phyloP scores from a whole-genome alignment of 2,113 vertebrate species.

The Oenanthe oenanthe region DNA sequence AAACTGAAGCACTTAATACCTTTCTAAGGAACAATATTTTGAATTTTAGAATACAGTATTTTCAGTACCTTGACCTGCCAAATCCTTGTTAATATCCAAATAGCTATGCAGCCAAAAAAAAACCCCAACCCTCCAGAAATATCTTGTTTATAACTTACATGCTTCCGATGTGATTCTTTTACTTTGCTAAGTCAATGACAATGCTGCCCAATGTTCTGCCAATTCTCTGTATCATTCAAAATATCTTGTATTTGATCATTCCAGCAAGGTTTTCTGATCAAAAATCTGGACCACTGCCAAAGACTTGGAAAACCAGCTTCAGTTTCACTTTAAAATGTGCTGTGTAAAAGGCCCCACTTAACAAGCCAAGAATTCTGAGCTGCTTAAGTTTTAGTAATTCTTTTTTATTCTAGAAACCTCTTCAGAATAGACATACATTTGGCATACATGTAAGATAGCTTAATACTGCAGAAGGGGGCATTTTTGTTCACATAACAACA shows the following conservation, averaged over 20 bases:
- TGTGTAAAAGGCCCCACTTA: neutral
- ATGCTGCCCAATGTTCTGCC: neutral
- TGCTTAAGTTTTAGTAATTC: slow-evolving; percentile 28
- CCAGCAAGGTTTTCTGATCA: neutral
- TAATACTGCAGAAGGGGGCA: slow-evolving; percentile 18
- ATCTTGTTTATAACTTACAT: neutral
- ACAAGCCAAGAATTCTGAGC: neutral
- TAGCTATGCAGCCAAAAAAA: slow-evolving; percentile 35
- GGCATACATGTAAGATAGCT: slow-evolving; percentile 32
- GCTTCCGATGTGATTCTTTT: neutral
- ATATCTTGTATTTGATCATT: neutral
- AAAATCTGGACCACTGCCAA: slow-evolving; percentile 22
- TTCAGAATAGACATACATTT: slow-evolving; percentile 10
- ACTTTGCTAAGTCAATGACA: neutral
- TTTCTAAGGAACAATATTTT: slow-evolving; percentile 57
- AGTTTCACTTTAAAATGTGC: neutral
- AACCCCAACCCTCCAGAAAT: neutral
- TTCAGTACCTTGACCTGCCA: slow-evolving; percentile 58
- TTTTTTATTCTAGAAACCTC: slow-evolving; percentile 36
- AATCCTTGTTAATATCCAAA: slow-evolving; percentile 40
- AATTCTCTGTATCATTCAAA: neutral
- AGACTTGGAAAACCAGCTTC: slow-evolving; percentile 15
- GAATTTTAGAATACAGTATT: slow-evolving; percentile 65
- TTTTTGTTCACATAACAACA: slow-evolving; percentile 30
- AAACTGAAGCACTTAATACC: slow-evolving; percentile 64